Evolutionary conservation across 35 echinoderm and acorn worm genomes (phyloP).

Genomic region (Heliocidaris tuberculata): DNA sequence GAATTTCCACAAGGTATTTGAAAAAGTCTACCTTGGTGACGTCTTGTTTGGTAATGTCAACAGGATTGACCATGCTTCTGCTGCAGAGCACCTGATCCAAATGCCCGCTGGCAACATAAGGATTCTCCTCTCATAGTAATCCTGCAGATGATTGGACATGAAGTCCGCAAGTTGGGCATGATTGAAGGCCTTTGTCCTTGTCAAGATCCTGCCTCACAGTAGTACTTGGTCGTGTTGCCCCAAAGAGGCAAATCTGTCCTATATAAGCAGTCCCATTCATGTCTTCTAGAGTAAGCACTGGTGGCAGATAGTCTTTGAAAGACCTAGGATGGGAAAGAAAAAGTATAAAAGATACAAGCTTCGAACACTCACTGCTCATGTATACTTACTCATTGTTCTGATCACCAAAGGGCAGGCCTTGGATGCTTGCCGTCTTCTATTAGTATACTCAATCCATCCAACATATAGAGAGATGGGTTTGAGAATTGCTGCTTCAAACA

Average conservation of each 20-base stretch:
- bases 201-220: slow-evolving; percentile 56
- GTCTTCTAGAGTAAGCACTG: neutral
- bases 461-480: no score
- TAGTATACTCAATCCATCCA: no score
- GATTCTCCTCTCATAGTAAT: slow-evolving; percentile 60
- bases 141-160: slow-evolving; percentile 35
- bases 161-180: slow-evolving; percentile 57
- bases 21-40: neutral
- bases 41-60: neutral
- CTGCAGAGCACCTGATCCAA: neutral
- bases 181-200: slow-evolving; percentile 58
- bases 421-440: no score
- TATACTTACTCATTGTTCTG: no score
- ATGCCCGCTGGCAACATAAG: slow-evolving; percentile 39
- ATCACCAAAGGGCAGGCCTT: no score
- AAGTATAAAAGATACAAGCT: no score
- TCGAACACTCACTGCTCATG: no score
- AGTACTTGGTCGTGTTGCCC: slow-evolving; percentile 70
- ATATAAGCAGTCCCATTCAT: neutral
- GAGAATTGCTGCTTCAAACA: no score
- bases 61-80: neutral
- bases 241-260: slow-evolving; percentile 14
- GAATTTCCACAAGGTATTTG: no score
- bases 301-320: slow-evolving; percentile 42
- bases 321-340: slow-evolving; percentile 20